Percentiles rank a stretch among this genome's conserved stretches.
These are phyloP conservation scores for Drosophila arizonae DNA, from an alignment of 1,140 invertebrate species.

Conservation along the genomic window DNA sequence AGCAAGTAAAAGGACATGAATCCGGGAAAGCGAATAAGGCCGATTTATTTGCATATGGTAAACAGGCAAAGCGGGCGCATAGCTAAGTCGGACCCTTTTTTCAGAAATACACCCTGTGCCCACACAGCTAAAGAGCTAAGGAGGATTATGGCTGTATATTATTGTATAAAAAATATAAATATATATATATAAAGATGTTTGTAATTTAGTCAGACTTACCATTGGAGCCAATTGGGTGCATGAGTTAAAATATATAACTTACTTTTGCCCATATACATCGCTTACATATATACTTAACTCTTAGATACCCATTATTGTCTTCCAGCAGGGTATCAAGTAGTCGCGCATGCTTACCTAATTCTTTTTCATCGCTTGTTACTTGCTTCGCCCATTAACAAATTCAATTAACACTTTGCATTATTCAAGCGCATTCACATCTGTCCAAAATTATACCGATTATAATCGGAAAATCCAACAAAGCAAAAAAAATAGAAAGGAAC, in stretches of 20 bases:
- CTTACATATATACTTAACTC: too few species aligned
- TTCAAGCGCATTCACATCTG: conserved; percentile 25
- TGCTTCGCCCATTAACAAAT: conserved; percentile 57
- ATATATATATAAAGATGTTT: not conserved
- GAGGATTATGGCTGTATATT: not conserved
- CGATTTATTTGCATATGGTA: conserved; percentile 77
- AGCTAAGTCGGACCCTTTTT: conserved; percentile 48
- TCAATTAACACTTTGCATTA: conserved; percentile 71
- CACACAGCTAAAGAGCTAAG: not conserved
- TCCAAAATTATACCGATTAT: conserved; percentile 2
- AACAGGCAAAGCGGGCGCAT: conserved; percentile 38
- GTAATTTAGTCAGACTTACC: too few species aligned
- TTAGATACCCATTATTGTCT: not conserved
- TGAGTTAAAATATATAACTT: too few species aligned
- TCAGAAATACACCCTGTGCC: conserved; percentile 4
- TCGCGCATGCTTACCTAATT: not conserved
- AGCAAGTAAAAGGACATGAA: conserved; percentile 26
- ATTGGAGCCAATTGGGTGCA: too few species aligned
- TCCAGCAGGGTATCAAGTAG: conserved; percentile 3
- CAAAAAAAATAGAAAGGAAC: not conserved
- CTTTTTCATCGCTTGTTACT: conserved; percentile 21
- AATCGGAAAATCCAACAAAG: conserved; percentile 1
- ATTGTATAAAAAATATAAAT: too few species aligned
- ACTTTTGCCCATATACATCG: too few species aligned
- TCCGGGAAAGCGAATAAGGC: conserved; percentile 18